These are phyloP conservation scores for Montipora capricornis DNA, from an alignment of 64 coral and sea anemone species.

Conservation along the genomic window DNA sequence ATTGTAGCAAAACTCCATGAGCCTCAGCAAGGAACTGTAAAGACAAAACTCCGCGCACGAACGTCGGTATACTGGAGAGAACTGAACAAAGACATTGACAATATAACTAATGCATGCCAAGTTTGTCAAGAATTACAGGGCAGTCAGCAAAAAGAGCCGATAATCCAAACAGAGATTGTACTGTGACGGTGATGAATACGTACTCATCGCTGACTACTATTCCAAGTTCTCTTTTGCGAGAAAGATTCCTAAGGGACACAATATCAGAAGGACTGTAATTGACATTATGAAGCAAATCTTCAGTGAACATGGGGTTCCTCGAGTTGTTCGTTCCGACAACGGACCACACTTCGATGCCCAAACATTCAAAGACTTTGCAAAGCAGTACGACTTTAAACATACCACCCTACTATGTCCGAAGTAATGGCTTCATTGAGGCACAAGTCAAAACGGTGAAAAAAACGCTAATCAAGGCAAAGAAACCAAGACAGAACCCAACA, in stretches of 20 bases:
- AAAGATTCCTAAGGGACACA: neutral
- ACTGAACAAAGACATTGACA: too few species aligned
- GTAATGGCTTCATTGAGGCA: conserved; percentile 1
- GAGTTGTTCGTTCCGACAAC: conserved; percentile 27
- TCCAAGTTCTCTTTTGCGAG: conserved; percentile 30
- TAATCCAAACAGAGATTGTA: conserved; percentile 50
- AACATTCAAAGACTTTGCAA: neutral
- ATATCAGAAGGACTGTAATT: conserved; percentile 29
- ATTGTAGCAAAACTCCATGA: too few species aligned
- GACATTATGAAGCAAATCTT: conserved; percentile 47
- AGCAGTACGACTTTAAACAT: conserved; percentile 5
- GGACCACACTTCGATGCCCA: neutral
- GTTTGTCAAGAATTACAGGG: conserved; percentile 38
- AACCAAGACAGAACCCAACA: neutral
- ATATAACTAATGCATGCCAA: too few species aligned
- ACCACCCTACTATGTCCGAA: neutral
- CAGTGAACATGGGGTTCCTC: conserved; percentile 22
- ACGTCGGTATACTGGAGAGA: too few species aligned
- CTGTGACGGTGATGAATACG: conserved; percentile 29
- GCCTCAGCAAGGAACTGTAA: too few species aligned
- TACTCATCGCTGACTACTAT: conserved; percentile 47
- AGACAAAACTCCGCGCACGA: too few species aligned
- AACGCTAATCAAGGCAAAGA: conserved; percentile 58
- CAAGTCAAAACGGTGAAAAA: conserved; percentile 68
- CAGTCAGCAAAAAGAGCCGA: neutral